Evolutionary conservation across 2,797 vertebrate species (phyloP).

Genomic region (Rhabdophis nuchalis): DNA sequence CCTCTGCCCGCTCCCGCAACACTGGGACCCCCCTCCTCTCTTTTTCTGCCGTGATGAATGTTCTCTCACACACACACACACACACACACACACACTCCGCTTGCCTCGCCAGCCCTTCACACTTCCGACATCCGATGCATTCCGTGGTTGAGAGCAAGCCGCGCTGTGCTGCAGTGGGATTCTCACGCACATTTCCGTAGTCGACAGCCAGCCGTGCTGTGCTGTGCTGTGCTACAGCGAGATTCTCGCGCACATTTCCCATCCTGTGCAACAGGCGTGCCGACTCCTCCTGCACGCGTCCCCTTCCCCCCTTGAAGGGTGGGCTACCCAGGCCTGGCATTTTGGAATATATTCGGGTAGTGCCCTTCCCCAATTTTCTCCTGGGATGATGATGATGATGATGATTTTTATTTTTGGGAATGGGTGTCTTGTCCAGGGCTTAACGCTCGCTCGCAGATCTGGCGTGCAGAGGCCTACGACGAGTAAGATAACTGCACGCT

Average conservation of each 20-base stretch:
- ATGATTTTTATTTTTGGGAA: background rate
- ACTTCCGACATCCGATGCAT: background rate
- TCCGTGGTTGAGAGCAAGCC: background rate
- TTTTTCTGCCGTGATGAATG: background rate
- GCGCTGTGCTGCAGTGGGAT: background rate
- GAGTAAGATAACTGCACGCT: background rate
- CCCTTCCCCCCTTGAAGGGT: background rate
- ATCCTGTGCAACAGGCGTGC: background rate
- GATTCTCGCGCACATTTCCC: background rate
- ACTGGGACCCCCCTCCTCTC: background rate
- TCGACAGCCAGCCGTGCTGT: background rate
- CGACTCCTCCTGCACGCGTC: fast-evolving
- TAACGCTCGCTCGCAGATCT: background rate
- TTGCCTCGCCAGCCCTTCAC: no score
- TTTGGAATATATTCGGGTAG: background rate
- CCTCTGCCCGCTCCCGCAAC: background rate
- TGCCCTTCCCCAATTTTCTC: background rate
- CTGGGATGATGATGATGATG: background rate
- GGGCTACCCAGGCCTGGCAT: background rate
- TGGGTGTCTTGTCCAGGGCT: background rate
- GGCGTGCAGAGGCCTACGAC: background rate
- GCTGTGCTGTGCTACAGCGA: background rate
- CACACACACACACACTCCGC: fast-evolving
- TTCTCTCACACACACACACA: no score
- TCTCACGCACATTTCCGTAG: background rate